Base-by-base conservation (phyloP, 2,113 vertebrate species). In the Stomatorhinus ivindoensis region DNA sequence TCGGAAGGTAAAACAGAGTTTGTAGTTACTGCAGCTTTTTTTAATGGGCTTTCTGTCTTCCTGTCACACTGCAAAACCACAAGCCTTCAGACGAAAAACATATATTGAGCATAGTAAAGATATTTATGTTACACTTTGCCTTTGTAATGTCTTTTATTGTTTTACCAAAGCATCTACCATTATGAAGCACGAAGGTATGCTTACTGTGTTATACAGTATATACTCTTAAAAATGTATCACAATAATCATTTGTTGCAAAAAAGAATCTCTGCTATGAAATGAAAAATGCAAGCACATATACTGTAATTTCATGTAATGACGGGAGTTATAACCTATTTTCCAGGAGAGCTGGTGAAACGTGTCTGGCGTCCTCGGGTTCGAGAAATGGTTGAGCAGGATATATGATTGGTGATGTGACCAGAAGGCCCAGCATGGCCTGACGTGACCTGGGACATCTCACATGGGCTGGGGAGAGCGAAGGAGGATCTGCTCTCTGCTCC, bases 1-100 rank as follows among this genome's bases (percentile, higher is more conserved):
- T 88, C 87, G 21, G 39, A 53, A 35, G 11, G 69, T 55, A 94
- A 42, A 47, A 27, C 15, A 46, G 86, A 27, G 47, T 88, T 13
- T 84, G 73, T 50, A 84, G 7, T 27, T 35, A 53, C 85, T 85
- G 80, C 4, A 19, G 15, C 4, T 80, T 80, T 76, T 80, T 27
- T 86, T 53, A 39, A 80, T 86, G 46, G 50, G 83, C 3, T 24
- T 86, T 86, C 61, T 5, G 44, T 84, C 53, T 83, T 89, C 73
- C 88, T 53, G 48, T 42, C 73, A 35, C 27, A 21, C 13, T 51
- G 69, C 21, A 47, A 76, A 53, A 53, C 9, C 42, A 85, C 50
- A 61, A 21, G 27, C 31, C 15, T 39, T 31, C 88, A 61, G 39
- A 80, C 19, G 19, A 44, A 46, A 61, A 84, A 11, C 51, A 9